These are phyloP conservation scores for Harpagifer antarcticus DNA, from an alignment of 2,797 vertebrate species.

Conservation along the genomic window DNA sequence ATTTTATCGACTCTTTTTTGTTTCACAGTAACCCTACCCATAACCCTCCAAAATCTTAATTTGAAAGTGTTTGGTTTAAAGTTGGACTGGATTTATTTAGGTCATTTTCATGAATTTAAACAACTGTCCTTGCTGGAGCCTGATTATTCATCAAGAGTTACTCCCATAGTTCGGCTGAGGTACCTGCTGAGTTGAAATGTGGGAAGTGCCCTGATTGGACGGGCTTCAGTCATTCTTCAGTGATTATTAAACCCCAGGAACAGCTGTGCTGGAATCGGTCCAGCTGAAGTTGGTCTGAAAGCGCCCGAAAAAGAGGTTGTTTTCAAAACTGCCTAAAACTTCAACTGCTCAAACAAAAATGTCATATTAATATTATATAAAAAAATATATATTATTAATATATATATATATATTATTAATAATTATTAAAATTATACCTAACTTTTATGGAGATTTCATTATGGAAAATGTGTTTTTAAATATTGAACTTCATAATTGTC, in stretches of 20 bases:
- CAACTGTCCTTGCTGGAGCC: not conserved
- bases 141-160: slow-evolving; percentile 17
- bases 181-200: slow-evolving; percentile 21
- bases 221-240: slow-evolving; percentile 41
- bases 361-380: too few species aligned
- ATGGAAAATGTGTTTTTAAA: not conserved
- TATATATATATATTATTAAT: too few species aligned
- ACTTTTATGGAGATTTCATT: not conserved
- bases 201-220: slow-evolving; percentile 39
- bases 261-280: slow-evolving; percentile 43
- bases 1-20: not conserved
- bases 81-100: not conserved
- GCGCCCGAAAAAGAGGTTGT: slow-evolving; percentile 1
- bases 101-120: slow-evolving; percentile 1
- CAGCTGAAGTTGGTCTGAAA: slow-evolving; percentile 16
- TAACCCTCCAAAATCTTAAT: too few species aligned
- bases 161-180: not conserved
- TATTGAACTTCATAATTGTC: not conserved
- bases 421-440: too few species aligned
- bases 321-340: too few species aligned
- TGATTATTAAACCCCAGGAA: slow-evolving; percentile 27
- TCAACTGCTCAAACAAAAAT: too few species aligned
- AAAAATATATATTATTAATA: too few species aligned
- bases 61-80: not conserved
- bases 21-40: not conserved